phyloP scores from a whole-genome alignment of 2,888 invertebrate genomes.

The Ecliptopera silaceata region DNA sequence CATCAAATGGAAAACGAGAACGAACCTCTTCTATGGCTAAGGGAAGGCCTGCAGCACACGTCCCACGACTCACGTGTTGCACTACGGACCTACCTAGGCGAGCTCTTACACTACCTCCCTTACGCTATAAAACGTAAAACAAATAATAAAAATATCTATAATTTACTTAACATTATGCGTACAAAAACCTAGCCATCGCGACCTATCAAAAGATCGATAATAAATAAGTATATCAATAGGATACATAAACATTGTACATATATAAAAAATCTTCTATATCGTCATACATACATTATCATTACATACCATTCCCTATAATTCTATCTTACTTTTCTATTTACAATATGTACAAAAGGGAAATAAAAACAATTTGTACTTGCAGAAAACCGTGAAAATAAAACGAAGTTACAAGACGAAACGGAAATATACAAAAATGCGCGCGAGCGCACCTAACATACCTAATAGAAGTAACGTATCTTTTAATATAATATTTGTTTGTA shows the following conservation, averaged over 20 bases:
- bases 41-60: conserved; percentile 59
- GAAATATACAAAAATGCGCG: conserved; percentile 67
- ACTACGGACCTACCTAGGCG: conserved; percentile 63
- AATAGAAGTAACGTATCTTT: conserved; percentile 51
- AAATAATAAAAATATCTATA: conserved; percentile 80
- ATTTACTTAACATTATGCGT: conserved; percentile 82
- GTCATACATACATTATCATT: conserved; percentile 46
- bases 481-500: conserved; percentile 45
- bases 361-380: conserved; percentile 84
- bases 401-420: conserved; percentile 56
- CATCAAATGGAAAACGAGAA: conserved; percentile 38
- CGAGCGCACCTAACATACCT: conserved; percentile 33
- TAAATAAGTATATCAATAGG: conserved; percentile 76
- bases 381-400: conserved; percentile 77
- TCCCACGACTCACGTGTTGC: conserved; percentile 58
- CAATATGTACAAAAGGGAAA: conserved; percentile 82
- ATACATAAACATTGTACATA: conserved; percentile 78
- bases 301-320: conserved; percentile 59
- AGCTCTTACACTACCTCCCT: conserved; percentile 46
- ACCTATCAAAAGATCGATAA: conserved; percentile 66
- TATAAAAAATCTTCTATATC: conserved; percentile 70
- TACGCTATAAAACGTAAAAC: conserved; percentile 66
- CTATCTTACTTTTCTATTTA: conserved; percentile 74
- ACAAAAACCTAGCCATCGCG: conserved; percentile 73
- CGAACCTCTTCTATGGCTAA: conserved; percentile 69